A percentile compares a stretch with the other conserved stretches of the same genome.
Evolutionary conservation across 2,113 vertebrate species (phyloP).

Genomic region (Syngnathoides biaculeatus): DNA sequence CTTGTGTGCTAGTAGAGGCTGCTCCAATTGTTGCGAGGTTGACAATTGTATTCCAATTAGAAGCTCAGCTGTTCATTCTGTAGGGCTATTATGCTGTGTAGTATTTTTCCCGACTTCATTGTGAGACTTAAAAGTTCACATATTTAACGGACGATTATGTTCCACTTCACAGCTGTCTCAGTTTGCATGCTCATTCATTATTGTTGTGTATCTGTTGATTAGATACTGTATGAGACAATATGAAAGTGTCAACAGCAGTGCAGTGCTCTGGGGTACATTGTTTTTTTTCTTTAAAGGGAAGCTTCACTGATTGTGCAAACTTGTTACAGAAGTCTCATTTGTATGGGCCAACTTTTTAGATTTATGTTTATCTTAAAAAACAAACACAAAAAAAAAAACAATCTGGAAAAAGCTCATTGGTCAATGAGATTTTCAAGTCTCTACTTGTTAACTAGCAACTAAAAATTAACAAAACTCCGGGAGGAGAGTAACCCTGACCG

Average conservation of each 20-base stretch:
- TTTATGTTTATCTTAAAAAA: no score
- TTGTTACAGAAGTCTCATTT: background rate
- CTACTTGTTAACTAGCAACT: background rate
- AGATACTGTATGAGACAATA: background rate
- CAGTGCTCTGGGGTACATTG: background rate
- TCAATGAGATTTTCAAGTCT: background rate
- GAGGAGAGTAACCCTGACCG: background rate
- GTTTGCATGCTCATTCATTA: constrained; percentile 20
- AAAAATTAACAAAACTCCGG: background rate
- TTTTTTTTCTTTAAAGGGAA: constrained; percentile 6
- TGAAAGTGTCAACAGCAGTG: background rate
- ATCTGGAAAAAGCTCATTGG: background rate
- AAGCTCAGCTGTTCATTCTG: constrained; percentile 11
- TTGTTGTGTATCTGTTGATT: constrained; percentile 8
- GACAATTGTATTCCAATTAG: constrained; percentile 19
- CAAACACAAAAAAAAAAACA: no score
- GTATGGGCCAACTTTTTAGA: background rate
- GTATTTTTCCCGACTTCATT: background rate
- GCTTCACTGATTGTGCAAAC: background rate
- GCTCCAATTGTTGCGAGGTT: constrained; percentile 26
- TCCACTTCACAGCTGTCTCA: background rate
- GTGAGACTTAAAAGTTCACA: background rate
- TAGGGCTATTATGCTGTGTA: background rate
- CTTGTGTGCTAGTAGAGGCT: constrained; percentile 9
- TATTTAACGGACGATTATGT: background rate